phyloP scores from a whole-genome alignment of 2,797 vertebrate genomes.

The Selene dorsalis region DNA sequence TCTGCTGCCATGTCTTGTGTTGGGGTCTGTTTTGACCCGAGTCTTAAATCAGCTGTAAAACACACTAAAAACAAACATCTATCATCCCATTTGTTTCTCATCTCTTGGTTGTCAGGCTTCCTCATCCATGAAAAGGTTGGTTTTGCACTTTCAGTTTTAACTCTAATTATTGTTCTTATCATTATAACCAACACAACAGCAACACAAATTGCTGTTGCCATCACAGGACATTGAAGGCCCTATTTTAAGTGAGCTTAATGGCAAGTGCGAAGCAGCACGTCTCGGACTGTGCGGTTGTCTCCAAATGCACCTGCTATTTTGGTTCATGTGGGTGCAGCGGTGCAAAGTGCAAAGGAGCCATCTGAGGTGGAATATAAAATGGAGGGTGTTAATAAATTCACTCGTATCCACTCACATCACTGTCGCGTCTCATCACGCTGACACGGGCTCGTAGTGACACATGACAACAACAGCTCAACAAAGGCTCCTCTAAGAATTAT shows the following conservation, averaged over 20 bases:
- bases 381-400: constrained; percentile 2
- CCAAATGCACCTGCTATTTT: not conserved
- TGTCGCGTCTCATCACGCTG: not conserved
- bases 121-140: too few relatives aligned
- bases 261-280: not conserved
- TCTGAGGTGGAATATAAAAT: not conserved
- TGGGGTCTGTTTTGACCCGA: too few relatives aligned
- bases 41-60: too few relatives aligned
- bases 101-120: too few relatives aligned
- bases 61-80: too few relatives aligned
- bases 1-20: too few relatives aligned
- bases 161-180: too few relatives aligned
- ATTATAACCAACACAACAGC: too few relatives aligned
- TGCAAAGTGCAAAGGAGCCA: constrained; percentile 2
- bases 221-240: constrained; percentile 52
- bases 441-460: not conserved
- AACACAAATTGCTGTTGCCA: too few relatives aligned
- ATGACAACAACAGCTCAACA: not conserved
- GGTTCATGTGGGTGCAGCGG: not conserved
- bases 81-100: too few relatives aligned
- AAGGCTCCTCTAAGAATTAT: not conserved
- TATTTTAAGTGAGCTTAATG: not conserved
- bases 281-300: not conserved
- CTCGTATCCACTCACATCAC: not conserved
- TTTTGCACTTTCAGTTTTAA: too few relatives aligned